Evolutionary conservation across 2,113 vertebrate genomes (phyloP).

Genomic region (Alligator mississippiensis): DNA sequence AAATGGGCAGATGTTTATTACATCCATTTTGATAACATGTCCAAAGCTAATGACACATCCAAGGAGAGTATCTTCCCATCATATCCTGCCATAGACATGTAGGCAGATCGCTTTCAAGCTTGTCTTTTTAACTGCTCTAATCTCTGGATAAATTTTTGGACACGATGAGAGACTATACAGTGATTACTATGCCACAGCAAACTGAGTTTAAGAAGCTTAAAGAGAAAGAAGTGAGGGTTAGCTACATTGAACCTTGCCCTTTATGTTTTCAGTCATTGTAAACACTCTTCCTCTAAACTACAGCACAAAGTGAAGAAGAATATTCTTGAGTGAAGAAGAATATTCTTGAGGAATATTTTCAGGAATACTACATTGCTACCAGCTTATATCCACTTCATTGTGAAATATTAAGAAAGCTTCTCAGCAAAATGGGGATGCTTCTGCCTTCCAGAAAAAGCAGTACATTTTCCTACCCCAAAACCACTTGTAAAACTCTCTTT

Average conservation of each 20-base stretch:
- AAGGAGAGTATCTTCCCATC: neutral
- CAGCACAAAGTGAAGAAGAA: neutral
- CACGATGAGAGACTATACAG: neutral
- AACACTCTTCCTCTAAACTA: neutral
- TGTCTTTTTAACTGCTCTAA: neutral
- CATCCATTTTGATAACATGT: neutral
- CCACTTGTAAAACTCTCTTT: neutral
- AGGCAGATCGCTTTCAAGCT: neutral
- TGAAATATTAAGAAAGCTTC: neutral
- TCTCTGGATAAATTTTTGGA: neutral
- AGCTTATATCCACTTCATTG: neutral
- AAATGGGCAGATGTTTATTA: neutral
- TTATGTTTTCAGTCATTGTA: slow-evolving; percentile 32
- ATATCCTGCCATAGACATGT: neutral
- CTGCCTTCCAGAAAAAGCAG: neutral
- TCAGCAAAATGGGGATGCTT: neutral
- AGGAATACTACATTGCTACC: neutral
- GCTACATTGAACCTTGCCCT: neutral
- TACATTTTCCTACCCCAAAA: neutral
- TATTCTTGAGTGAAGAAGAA: no score
- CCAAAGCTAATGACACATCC: neutral
- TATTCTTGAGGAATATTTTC: slow-evolving; percentile 2
- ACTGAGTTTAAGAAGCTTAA: neutral
- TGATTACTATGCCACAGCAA: neutral
- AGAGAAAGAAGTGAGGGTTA: neutral